Conservation (phyloP, 1,140 invertebrate species). For the Trichonephila inaurata region DNA sequence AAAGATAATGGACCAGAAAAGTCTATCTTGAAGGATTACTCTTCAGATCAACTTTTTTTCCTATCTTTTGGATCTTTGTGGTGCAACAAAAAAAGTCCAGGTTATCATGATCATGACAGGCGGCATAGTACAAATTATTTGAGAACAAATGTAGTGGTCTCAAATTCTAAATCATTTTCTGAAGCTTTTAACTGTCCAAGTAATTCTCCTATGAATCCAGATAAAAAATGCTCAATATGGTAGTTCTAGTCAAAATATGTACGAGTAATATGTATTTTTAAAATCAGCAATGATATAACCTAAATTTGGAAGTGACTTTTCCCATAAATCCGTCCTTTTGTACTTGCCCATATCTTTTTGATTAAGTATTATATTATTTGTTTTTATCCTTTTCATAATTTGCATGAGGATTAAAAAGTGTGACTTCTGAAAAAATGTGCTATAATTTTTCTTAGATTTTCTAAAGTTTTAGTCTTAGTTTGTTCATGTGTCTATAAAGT, state of each 20-base stretch:
- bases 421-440: too few relatives aligned
- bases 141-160: conserved; percentile 84
- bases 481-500: too few relatives aligned
- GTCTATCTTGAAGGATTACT: not conserved
- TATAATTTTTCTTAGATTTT: too few relatives aligned
- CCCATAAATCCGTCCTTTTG: too few relatives aligned
- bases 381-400: too few relatives aligned
- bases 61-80: conserved; percentile 63
- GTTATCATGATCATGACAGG: not conserved
- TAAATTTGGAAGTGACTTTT: too few relatives aligned
- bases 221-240: conserved; percentile 84
- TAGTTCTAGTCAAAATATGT: conserved; percentile 77
- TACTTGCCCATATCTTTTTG: too few relatives aligned
- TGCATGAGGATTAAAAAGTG: too few relatives aligned
- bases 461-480: too few relatives aligned
- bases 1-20: conserved; percentile 31
- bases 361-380: too few relatives aligned
- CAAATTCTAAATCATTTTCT: conserved; percentile 84
- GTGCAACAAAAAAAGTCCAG: conserved; percentile 19
- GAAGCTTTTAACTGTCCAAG: conserved; percentile 82
- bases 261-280: not conserved
- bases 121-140: conserved; percentile 37
- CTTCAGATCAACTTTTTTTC: conserved; percentile 67
- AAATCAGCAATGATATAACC: not conserved
- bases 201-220: conserved; percentile 84